Evolutionary conservation across 2,113 vertebrate genomes (phyloP).

Genomic region (Halcyon malimbica): DNA sequence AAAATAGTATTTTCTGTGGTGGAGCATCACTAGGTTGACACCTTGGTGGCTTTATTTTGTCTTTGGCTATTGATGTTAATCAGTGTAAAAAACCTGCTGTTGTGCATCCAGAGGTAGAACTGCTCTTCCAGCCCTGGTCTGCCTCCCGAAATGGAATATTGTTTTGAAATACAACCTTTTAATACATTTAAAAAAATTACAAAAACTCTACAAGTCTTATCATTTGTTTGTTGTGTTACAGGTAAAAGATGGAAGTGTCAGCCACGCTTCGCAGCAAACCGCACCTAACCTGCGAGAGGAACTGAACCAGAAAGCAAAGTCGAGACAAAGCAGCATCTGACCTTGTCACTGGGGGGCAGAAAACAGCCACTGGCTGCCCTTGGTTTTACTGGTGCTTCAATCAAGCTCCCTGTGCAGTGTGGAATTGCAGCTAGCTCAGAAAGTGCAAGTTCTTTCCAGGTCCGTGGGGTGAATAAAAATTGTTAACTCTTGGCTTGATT

Average conservation of each 20-base stretch:
- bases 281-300: not conserved
- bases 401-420: not conserved
- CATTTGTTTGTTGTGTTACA: constrained; percentile 12
- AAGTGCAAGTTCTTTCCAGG: constrained; percentile 20
- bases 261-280: not conserved
- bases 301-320: constrained; percentile 29
- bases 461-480: constrained; percentile 53
- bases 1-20: not conserved
- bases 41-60: not conserved
- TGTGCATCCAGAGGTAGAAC: not conserved
- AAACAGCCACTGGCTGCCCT: not conserved
- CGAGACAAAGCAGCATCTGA: not conserved
- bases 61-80: not conserved
- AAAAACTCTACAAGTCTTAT: not conserved
- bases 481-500: constrained; percentile 43
- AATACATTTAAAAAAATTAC: not conserved
- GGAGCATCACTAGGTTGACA: not conserved
- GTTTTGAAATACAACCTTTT: not conserved
- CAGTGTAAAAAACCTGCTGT: not conserved
- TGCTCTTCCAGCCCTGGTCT: not conserved
- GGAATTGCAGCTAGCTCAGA: not conserved
- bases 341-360: constrained; percentile 34
- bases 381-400: constrained; percentile 20
- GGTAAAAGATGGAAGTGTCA: not conserved
- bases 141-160: not conserved